These are phyloP conservation scores for Psittacula derbiana DNA, from an alignment of 2,797 vertebrate genomes.

Conservation along the genomic window DNA sequence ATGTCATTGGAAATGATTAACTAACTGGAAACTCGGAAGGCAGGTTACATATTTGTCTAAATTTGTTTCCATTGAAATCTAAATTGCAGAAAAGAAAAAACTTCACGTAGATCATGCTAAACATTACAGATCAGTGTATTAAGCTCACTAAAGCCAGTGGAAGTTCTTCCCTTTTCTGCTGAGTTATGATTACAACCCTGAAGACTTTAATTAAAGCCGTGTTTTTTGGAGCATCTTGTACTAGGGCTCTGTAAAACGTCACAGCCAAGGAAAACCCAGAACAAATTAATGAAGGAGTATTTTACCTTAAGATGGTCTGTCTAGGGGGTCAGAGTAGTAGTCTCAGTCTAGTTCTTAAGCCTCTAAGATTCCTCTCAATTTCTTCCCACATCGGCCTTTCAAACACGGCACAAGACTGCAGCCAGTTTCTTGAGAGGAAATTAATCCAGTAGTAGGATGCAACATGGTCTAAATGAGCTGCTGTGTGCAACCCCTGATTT, in stretches of 20 bases:
- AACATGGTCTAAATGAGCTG: neutral
- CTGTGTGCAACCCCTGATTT: neutral
- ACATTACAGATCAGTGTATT: neutral
- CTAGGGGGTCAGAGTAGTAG: neutral
- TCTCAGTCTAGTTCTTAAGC: neutral
- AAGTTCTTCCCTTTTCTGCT: neutral
- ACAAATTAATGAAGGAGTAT: neutral
- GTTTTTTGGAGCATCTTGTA: neutral
- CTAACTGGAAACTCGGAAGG: conserved; percentile 25
- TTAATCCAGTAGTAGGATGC: neutral
- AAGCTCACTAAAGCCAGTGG: neutral
- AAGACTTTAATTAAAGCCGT: neutral
- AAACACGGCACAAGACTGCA: neutral
- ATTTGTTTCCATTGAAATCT: conserved; percentile 21
- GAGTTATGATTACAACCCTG: neutral
- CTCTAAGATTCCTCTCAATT: neutral
- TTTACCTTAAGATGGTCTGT: neutral
- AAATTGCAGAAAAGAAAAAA: neutral
- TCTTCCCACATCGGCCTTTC: neutral
- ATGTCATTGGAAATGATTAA: conserved; percentile 28
- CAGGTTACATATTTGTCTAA: neutral
- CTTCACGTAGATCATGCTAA: conserved; percentile 5
- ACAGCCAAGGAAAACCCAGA: neutral
- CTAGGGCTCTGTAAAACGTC: neutral
- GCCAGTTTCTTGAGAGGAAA: neutral